Conservation (phyloP, 2,797 vertebrate species). For the Chiroxiphia lanceolata region DNA sequence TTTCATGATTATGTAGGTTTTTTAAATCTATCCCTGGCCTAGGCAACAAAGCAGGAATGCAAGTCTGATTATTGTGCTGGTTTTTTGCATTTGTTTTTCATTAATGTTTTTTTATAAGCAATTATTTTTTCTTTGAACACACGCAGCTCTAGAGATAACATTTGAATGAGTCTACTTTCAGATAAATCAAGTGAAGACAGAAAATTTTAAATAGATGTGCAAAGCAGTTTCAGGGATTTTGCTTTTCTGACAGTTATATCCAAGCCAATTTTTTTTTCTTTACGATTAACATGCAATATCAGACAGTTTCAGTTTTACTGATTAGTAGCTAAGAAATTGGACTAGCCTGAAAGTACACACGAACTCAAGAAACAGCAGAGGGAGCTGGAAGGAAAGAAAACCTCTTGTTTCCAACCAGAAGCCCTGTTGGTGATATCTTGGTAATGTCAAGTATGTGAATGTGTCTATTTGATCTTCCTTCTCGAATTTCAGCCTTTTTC, state of each 20-base stretch:
- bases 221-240: background rate
- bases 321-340: background rate
- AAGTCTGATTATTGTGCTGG: background rate
- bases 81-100: background rate
- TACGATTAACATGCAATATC: background rate
- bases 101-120: background rate
- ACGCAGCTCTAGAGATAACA: background rate
- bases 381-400: slow-evolving; percentile 35
- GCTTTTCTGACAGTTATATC: background rate
- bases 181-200: background rate
- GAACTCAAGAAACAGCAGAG: background rate
- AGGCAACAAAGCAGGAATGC: background rate
- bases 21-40: background rate
- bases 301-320: background rate
- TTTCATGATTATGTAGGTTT: background rate
- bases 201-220: background rate
- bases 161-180: background rate
- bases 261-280: background rate
- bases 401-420: background rate
- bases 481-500: background rate
- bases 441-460: background rate
- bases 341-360: background rate
- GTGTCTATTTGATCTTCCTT: background rate
- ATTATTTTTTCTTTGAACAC: background rate
- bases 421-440: background rate